Evolutionary conservation across 2,888 invertebrate species (phyloP).

Genomic region (Caenorhabditis wallacei): DNA sequence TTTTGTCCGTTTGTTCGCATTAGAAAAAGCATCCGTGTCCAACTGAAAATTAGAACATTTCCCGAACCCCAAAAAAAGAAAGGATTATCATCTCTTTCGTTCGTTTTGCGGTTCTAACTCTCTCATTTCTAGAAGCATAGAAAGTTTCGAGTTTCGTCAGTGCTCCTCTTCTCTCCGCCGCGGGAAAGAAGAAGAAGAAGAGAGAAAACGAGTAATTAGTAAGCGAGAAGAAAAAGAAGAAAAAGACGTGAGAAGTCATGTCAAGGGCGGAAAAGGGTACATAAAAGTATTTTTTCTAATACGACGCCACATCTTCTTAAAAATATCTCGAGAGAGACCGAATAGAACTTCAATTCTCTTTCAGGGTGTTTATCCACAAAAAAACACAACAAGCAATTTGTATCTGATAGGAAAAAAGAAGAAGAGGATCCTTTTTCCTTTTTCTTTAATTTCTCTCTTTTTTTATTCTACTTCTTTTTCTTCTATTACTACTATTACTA

Average conservation of each 20-base stretch:
- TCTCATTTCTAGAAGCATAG: too few relatives aligned
- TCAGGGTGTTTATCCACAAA: conserved; percentile 2
- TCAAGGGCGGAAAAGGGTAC: neutral
- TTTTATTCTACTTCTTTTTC: neutral
- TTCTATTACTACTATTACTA: conserved; percentile 21
- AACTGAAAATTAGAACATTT: too few relatives aligned
- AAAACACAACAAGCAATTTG: conserved; percentile 56
- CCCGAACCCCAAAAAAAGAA: too few relatives aligned
- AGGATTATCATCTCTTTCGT: too few relatives aligned
- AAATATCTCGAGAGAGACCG: neutral
- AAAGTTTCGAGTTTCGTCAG: conserved; percentile 32
- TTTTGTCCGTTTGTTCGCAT: too few relatives aligned
- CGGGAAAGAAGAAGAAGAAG: conserved; percentile 14
- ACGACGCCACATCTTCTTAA: conserved; percentile 25
- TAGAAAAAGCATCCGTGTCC: too few relatives aligned
- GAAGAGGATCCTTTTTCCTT: neutral
- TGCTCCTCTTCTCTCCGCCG: too few relatives aligned
- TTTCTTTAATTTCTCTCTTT: conserved; percentile 1
- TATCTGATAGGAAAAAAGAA: conserved; percentile 39
- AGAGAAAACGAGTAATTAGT: conserved; percentile 53
- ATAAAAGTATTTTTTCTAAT: conserved; percentile 10
- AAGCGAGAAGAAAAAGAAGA: conserved; percentile 40
- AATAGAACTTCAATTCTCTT: neutral
- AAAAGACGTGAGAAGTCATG: conserved; percentile 23
- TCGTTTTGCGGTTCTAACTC: too few relatives aligned